These are phyloP conservation scores for Euwallacea similis DNA, from an alignment of 1,140 invertebrate species.

Conservation along the genomic window DNA sequence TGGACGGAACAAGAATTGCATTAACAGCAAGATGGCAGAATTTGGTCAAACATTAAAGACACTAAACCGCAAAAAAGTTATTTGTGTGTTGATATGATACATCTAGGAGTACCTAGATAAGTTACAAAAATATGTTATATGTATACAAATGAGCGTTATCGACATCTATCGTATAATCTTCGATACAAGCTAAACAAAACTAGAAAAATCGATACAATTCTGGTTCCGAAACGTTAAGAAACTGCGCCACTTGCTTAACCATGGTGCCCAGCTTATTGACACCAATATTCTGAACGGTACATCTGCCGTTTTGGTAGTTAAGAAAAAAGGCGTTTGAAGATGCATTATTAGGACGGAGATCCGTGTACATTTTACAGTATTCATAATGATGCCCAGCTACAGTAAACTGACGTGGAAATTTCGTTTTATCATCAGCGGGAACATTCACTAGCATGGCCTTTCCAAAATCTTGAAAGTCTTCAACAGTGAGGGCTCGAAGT, in stretches of 20 bases:
- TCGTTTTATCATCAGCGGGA: constrained; percentile 23
- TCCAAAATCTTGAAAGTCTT: constrained; percentile 27
- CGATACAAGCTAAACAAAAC: too few relatives aligned
- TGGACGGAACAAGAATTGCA: too few relatives aligned
- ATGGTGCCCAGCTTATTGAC: constrained; percentile 45
- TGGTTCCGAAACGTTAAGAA: constrained; percentile 44
- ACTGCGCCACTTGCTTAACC: constrained; percentile 45
- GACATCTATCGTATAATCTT: too few relatives aligned
- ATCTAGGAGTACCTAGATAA: too few relatives aligned
- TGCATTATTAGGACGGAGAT: background rate
- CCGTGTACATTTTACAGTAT: constrained; percentile 6
- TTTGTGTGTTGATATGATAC: too few relatives aligned
- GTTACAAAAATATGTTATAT: too few relatives aligned
- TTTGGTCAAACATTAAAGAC: too few relatives aligned
- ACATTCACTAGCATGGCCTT: constrained; percentile 16
- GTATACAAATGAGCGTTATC: too few relatives aligned
- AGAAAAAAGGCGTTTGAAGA: constrained; percentile 27
- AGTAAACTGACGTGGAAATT: constrained; percentile 26
- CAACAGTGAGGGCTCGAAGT: constrained; percentile 12
- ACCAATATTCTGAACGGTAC: constrained; percentile 44
- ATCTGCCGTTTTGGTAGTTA: constrained; percentile 15
- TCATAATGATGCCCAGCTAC: constrained; percentile 26
- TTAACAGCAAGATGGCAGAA: too few relatives aligned
- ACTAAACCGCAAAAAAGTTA: too few relatives aligned
- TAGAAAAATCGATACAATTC: constrained; percentile 37